Evolutionary conservation across 1,140 invertebrate genomes (phyloP).

Genomic region (Camponotus pennsylvanicus): DNA sequence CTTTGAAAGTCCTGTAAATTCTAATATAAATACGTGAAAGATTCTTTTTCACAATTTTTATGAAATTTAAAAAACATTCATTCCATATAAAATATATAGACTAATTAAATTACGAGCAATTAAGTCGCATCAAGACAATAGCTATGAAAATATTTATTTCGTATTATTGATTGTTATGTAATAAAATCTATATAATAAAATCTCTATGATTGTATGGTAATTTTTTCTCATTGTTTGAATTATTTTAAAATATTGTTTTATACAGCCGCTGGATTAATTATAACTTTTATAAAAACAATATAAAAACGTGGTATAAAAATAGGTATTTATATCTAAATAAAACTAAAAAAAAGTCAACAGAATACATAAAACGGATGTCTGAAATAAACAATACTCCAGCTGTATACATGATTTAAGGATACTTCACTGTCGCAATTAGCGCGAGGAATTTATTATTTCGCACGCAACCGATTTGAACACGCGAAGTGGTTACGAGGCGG

Average conservation of each 20-base stretch:
- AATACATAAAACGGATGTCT: neutral
- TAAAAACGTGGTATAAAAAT: neutral
- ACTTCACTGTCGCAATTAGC: slow-evolving; percentile 35
- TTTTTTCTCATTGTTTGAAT: neutral
- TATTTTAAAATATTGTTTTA: slow-evolving; percentile 5
- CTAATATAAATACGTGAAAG: neutral
- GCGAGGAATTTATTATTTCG: slow-evolving; percentile 50
- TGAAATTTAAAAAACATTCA: neutral
- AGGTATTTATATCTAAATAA: neutral
- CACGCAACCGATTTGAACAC: slow-evolving; percentile 38
- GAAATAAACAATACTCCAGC: neutral
- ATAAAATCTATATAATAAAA: too few relatives aligned
- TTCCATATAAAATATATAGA: neutral
- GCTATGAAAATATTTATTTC: neutral
- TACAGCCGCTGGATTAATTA: neutral
- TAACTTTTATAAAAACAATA: neutral
- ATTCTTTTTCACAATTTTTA: neutral
- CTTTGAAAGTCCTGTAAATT: neutral
- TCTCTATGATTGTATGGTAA: neutral
- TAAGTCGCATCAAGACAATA: neutral
- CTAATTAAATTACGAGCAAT: neutral
- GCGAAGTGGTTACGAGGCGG: slow-evolving; percentile 19
- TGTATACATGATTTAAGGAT: slow-evolving; percentile 4
- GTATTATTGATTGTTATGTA: slow-evolving; percentile 14
- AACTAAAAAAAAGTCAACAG: neutral